A percentile compares a stretch with the other conserved stretches of the same genome.
These are phyloP conservation scores for Alsophila aescularia DNA, from an alignment of 2,888 invertebrate genomes.

Conservation along the genomic window DNA sequence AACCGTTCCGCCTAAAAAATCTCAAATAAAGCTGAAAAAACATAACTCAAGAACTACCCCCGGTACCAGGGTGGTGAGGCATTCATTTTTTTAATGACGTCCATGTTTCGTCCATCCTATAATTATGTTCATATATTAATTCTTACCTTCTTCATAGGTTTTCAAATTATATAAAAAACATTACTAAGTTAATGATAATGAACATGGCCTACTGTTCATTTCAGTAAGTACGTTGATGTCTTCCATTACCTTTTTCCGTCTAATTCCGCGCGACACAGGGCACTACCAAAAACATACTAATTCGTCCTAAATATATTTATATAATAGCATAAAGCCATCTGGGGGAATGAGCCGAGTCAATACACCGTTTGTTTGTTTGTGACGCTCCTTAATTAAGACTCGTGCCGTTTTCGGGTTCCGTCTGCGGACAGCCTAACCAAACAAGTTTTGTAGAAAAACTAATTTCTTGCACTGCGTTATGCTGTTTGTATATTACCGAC, in stretches of 20 bases:
- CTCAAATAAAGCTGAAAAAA: too few relatives aligned
- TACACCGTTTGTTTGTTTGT: conserved; percentile 9
- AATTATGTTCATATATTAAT: too few relatives aligned
- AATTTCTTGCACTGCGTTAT: background rate
- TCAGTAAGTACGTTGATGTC: conserved; percentile 1
- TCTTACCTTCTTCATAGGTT: too few relatives aligned
- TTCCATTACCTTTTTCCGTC: background rate
- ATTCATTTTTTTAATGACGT: too few relatives aligned
- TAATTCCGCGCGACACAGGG: background rate
- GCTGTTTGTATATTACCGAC: background rate
- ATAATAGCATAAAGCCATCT: conserved; percentile 4
- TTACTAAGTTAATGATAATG: too few relatives aligned
- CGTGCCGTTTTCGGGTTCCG: background rate
- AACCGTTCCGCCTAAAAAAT: too few relatives aligned
- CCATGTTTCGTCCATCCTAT: too few relatives aligned
- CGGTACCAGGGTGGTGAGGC: too few relatives aligned
- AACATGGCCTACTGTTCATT: too few relatives aligned
- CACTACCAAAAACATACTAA: conserved; percentile 1
- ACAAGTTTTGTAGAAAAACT: background rate
- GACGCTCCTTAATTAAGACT: conserved; percentile 7
- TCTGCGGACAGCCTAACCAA: conserved; percentile 2
- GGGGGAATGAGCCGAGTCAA: conserved; percentile 9
- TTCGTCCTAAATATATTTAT: conserved; percentile 11
- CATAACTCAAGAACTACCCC: too few relatives aligned
- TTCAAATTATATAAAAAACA: too few relatives aligned